A percentile compares a stretch with the other conserved stretches of the same genome.
Evolutionary conservation across 2,797 vertebrate species (phyloP).

Genomic region (Diplodus sargus): DNA sequence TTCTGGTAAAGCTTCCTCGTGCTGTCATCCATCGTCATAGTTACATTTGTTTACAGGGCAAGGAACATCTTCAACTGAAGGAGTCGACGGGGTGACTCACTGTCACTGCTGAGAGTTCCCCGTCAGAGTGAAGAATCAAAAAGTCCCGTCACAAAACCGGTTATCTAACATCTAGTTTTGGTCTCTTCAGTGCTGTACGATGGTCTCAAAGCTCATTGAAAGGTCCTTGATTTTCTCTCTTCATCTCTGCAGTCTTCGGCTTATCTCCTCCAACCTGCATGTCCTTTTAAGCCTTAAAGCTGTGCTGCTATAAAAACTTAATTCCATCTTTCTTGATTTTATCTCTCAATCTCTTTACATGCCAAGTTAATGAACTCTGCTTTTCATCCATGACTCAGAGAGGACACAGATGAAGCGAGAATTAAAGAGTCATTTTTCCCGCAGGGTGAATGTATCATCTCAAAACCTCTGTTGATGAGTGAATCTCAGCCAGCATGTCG

Average conservation of each 20-base stretch:
- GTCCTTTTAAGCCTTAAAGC: neutral
- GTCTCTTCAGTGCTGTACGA: neutral
- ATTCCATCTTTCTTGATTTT: neutral
- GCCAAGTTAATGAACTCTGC: neutral
- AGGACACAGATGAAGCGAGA: neutral
- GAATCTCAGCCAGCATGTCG: conserved; percentile 2
- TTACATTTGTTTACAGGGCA: conserved; percentile 1
- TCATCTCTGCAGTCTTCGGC: neutral
- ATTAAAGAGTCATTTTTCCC: neutral
- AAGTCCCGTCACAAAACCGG: neutral
- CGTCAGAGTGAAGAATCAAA: neutral
- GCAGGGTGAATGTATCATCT: neutral
- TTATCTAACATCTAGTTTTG: neutral
- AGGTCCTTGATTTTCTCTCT: neutral
- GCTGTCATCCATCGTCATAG: neutral
- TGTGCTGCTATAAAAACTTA: too few species aligned
- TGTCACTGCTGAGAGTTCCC: neutral
- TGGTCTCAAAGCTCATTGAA: neutral
- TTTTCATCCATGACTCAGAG: neutral
- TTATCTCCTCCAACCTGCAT: neutral
- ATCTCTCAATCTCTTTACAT: neutral
- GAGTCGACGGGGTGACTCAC: conserved; percentile 9
- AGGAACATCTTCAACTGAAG: neutral
- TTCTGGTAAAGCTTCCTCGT: conserved; percentile 18
- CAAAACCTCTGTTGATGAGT: neutral